Base-by-base conservation (phyloP, 1,140 invertebrate genomes). In the Camponotus vicinus region DNA sequence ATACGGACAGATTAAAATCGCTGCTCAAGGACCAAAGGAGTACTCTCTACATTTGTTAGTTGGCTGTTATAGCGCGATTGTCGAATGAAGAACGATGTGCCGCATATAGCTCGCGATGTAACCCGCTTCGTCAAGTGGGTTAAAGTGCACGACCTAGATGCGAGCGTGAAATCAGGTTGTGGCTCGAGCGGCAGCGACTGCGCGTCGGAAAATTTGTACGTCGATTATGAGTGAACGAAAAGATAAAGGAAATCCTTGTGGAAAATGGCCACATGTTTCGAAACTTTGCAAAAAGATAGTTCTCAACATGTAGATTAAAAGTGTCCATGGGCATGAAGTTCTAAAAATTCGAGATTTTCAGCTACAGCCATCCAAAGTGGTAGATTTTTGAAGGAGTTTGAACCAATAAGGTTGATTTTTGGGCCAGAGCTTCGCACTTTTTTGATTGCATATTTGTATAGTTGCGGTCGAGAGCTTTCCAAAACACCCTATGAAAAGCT, bases 161-260 rank as follows among this genome's bases (percentile, higher is more conserved):
- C 52, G 88, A 76, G 66, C 79, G 42, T 55, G 76, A 63, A 90
- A 90, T 85, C 76, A 69, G 89, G 89, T 90, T 88, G 69, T 7
- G 70, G 77, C 42, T 82, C 86, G 86, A 27, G 27, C 64, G 75
- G 75, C 70, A 84, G 89, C 88, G 84, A 79, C 76, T 80, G 88
- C 88, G 89, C 27, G 55, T 42, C 57, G 61, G 75, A 63, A 89
- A 90, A 91, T 86, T 89, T 86, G 73, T 78, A 34, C 76, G 73
- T 42, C 63, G 27, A 67, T 3, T 55, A 59, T 34, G 66, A 66
- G 37, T 70, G 55, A 42, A 63, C 32, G 15, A 32, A 27, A 9
- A 80, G 64, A 78, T 21, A 18, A 64, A 89, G 21, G 21, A 21
- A 21, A 21, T 21, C 21, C 21, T 21, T 21, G 0, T 21, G 21